phyloP scores from a whole-genome alignment of 2,113 vertebrate genomes.

The Tetrao urogallus region DNA sequence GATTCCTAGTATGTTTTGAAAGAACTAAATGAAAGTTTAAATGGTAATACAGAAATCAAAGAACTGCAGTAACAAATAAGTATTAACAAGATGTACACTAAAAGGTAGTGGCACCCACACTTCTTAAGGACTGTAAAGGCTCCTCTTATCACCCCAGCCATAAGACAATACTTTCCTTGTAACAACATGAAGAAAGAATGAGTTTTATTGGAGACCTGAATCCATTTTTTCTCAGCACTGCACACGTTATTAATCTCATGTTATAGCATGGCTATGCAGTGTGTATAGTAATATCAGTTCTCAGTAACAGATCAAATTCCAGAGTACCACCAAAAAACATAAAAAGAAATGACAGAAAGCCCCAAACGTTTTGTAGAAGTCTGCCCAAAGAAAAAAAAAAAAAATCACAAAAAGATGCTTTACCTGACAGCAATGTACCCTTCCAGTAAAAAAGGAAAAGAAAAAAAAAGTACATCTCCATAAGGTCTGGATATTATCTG shows the following conservation, averaged over 20 bases:
- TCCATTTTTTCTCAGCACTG: background rate
- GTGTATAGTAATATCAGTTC: background rate
- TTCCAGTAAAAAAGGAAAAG: background rate
- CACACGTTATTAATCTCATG: background rate
- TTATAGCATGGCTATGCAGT: background rate
- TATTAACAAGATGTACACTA: background rate
- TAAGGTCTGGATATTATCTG: background rate
- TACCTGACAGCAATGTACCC: background rate
- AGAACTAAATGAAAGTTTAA: background rate
- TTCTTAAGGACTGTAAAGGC: background rate
- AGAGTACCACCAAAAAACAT: background rate
- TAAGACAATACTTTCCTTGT: background rate
- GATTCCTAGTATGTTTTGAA: background rate
- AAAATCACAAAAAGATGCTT: background rate
- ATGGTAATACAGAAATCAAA: background rate
- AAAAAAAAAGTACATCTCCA: background rate
- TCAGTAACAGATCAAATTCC: background rate
- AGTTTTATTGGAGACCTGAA: background rate
- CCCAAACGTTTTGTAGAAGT: background rate
- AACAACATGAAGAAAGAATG: background rate
- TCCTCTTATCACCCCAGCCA: background rate
- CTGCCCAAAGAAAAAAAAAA: no score
- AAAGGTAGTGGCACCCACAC: background rate
- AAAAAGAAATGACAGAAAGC: background rate
- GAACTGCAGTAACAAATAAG: background rate